Evolutionary conservation across 2,797 vertebrate genomes (phyloP), one percentile per base, ranked within the genome.

Genomic region (Chromis chromis): DNA sequence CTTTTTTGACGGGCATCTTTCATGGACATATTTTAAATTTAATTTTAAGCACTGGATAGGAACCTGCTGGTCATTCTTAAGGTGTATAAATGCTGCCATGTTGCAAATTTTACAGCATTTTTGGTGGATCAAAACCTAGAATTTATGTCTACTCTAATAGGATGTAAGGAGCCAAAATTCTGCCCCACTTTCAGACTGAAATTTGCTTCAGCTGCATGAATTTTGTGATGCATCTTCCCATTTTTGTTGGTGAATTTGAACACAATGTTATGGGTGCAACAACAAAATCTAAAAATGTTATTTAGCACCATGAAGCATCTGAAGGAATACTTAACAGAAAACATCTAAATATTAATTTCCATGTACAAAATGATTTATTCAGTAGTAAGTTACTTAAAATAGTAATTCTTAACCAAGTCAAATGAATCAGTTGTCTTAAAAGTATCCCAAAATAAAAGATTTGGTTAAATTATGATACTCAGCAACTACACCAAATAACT

Each of bases 11-110:
- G 33, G 17, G 14, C 6, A 2, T 7, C 27, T 28, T 55, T 19
- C 16, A 6, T 28, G 19, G 9, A 12, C 8, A 36, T 36, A 11
- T 36, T 36, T 36, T 7, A 42, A 42, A 17, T 44, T 33, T 62
- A 50, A 49, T 40, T 69, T 48, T 21, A 49, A 50, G 55, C 58
- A 60, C 46, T 60, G 11, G 42, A 27, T 11, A 49, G 27, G 10
- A 70, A 53, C 22, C 21, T 57, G 24, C 28, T 57, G 9, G 22
- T 63, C 14, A 42, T 64, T 63, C 48, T 64, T 50, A 2, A 61
- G 6, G 14, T 60, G 36, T 24, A 11, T 56, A 55, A 70, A 70
- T 68, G 9, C 17, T 49, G 53, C 14, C 8, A 21, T 54, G 13
- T n/a, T 49, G 39, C 28, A 48, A 2, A 21, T 50, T 13, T 62